Base-by-base conservation (phyloP, 2,888 invertebrate genomes). In the Melikaiella ostensackeni region DNA sequence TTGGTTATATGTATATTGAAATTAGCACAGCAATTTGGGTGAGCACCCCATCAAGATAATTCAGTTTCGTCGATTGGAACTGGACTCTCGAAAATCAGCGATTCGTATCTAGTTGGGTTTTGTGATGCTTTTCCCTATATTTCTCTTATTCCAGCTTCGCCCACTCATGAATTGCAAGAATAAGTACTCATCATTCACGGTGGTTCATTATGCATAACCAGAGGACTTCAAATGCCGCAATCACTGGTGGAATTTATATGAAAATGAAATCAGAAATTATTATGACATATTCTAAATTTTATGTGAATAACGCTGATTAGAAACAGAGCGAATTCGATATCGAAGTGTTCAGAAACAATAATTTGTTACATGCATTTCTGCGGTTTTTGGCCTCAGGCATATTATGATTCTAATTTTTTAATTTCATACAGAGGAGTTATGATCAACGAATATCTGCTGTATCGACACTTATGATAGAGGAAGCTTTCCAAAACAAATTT, bases 21-120 rank as follows among this genome's bases (percentile, higher is more conserved):
- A 84, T 84, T 85, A 82, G 80, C 79, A 75, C 76, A 27, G 74
- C 82, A 83, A 85, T 85, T 84, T 79, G 79, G 66, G 75, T 63
- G 57, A 77, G 80, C 63, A 80, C 13, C 24, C 79, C 76, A 84
- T 84, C 83, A 78, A 76, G 76, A 84, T 86, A 84, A 86, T 85
- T 85, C 77, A 77, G 79, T 85, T 84, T 83, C 62, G 80, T 42
- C 82, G 77, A 80, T 82, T 77, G 83, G 75, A 80, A 84, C 80
- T 80, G 35, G 82, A 75, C 55, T 75, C 77, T 33, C 33, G 35
- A 33, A 61, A 62, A 62, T 35, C 35, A n/a, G 35, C 33, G 35
- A 35, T 35, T 63, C 33, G 35, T 21, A 35, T 63, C 42, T 16
- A n/a, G 27, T 62, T 35, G 16, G 21, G n/a, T 35, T 33, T 33